Evolutionary conservation across 2,797 vertebrate species (phyloP).

Genomic region (Protosalanx chinensis): DNA sequence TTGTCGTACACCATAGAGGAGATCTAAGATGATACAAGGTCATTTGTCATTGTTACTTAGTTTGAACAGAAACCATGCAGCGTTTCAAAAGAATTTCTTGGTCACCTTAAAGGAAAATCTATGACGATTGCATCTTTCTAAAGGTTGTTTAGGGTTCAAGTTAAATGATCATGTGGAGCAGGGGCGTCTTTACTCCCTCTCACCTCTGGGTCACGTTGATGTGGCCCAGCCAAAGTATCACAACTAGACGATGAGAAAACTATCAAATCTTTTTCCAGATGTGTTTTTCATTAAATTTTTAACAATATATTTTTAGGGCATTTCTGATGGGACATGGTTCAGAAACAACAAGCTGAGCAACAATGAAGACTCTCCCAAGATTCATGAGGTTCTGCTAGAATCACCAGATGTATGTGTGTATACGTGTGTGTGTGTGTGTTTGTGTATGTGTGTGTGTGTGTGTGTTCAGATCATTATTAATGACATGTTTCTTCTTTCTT

Average conservation of each 20-base stretch:
- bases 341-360: background rate
- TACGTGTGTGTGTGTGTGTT: too few relatives aligned
- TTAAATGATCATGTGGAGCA: background rate
- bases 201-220: background rate
- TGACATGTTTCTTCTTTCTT: too few relatives aligned
- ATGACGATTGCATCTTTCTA: background rate
- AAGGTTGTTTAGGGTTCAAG: background rate
- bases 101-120: background rate
- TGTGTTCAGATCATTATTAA: too few relatives aligned
- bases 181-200: background rate
- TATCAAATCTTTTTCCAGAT: slow-evolving; percentile 5
- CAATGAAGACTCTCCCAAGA: too few relatives aligned
- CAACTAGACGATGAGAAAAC: slow-evolving; percentile 3
- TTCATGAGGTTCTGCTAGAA: too few relatives aligned
- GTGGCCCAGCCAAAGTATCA: background rate
- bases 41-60: background rate
- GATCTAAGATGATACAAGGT: too few relatives aligned
- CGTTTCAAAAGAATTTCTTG: background rate
- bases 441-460: too few relatives aligned
- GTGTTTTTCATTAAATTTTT: background rate
- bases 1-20: background rate
- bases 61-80: background rate
- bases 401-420: too few relatives aligned
- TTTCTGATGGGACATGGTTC: background rate
- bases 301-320: background rate